Percentiles rank a stretch among this genome's conserved stretches.
These are phyloP conservation scores for Harpagifer antarcticus DNA, from an alignment of 2,797 vertebrate species.

Conservation along the genomic window DNA sequence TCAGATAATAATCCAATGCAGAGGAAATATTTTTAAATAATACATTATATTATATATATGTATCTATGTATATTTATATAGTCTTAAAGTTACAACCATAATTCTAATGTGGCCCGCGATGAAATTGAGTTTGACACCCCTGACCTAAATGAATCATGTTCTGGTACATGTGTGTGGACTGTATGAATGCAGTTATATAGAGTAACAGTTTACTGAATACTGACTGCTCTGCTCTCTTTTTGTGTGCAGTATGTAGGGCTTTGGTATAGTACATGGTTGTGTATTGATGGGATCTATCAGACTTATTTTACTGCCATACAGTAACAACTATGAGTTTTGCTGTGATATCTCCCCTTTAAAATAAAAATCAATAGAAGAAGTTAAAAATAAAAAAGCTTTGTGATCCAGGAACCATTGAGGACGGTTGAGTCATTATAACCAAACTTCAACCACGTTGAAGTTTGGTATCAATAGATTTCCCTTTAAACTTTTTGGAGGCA, in stretches of 20 bases:
- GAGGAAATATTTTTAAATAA: too few species aligned
- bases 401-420: background rate
- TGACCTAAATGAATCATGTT: conserved; percentile 20
- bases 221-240: background rate
- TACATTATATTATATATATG: too few species aligned
- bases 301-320: background rate
- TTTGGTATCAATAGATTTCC: background rate
- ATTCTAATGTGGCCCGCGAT: too few species aligned
- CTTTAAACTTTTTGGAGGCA: background rate
- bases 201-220: background rate
- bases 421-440: background rate
- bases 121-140: too few species aligned
- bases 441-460: background rate
- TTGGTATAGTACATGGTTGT: background rate
- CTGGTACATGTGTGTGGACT: background rate
- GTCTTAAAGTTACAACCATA: too few species aligned
- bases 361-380: background rate
- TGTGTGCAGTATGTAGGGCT: background rate
- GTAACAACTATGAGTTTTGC: background rate
- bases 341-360: background rate
- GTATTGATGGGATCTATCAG: background rate
- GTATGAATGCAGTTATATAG: background rate
- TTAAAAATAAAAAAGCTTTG: too few species aligned
- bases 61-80: too few species aligned
- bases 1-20: too few species aligned